Evolutionary conservation across 1,140 invertebrate species (phyloP).

Genomic region (Rhagoletis pomonella): DNA sequence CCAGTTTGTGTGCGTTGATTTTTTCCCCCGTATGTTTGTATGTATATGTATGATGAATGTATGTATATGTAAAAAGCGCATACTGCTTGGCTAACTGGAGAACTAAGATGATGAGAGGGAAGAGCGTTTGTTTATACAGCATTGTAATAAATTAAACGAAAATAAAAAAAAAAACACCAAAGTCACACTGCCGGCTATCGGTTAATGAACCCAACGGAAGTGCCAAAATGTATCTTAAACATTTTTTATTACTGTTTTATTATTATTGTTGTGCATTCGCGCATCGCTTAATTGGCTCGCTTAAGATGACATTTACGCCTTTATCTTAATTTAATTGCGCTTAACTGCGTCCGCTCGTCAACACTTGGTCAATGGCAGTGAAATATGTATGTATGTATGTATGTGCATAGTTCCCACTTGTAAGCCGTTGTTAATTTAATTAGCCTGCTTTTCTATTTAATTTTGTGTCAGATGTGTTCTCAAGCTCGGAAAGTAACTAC

Average conservation of each 20-base stretch:
- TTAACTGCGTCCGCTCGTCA: background rate
- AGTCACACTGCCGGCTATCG: background rate
- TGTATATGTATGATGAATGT: background rate
- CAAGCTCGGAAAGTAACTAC: no score
- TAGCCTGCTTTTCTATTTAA: background rate
- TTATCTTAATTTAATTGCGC: slow-evolving; percentile 35
- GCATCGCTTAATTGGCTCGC: background rate
- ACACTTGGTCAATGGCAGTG: background rate
- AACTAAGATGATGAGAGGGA: background rate
- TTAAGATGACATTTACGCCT: background rate
- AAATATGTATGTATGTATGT: no score
- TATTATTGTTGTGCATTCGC: slow-evolving; percentile 14
- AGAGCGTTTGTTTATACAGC: background rate
- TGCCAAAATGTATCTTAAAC: background rate
- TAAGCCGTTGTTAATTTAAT: background rate
- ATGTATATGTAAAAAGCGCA: background rate
- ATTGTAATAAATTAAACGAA: background rate
- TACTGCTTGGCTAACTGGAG: background rate
- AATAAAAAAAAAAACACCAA: background rate
- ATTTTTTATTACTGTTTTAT: slow-evolving; percentile 38
- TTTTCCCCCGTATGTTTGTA: no score
- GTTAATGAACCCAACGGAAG: slow-evolving; percentile 46
- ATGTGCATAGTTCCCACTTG: no score
- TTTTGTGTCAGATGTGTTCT: no score
- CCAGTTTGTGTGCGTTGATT: background rate